Evolutionary conservation across 2,797 vertebrate species (phyloP).

Genomic region (Allobates femoralis): DNA sequence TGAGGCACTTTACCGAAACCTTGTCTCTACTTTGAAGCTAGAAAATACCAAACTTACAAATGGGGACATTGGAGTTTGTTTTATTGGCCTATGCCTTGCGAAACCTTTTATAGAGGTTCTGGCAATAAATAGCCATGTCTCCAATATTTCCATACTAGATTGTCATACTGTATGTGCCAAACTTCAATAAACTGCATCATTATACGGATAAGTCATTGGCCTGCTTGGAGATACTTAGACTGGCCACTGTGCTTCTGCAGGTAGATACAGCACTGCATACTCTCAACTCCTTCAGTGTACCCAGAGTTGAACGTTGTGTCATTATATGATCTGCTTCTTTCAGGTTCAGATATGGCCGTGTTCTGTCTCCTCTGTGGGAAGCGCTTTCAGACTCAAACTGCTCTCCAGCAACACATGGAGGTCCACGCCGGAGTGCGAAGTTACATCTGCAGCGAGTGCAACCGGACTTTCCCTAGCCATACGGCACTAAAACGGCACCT

Average conservation of each 20-base stretch:
- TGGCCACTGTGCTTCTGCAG: neutral
- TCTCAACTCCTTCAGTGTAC: neutral
- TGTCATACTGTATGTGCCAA: neutral
- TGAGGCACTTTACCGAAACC: too few species aligned
- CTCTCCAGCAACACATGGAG: slow-evolving; percentile 99
- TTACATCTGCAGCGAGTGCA: slow-evolving; percentile 98
- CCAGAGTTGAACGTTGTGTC: neutral
- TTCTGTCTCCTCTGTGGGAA: slow-evolving; percentile 99
- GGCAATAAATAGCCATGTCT: neutral
- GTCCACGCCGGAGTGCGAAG: slow-evolving; percentile 96
- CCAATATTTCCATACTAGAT: neutral
- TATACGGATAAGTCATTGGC: too few species aligned
- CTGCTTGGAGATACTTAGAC: neutral
- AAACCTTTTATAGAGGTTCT: neutral
- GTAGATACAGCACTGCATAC: neutral
- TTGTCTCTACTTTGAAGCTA: too few species aligned
- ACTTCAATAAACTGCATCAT: neutral
- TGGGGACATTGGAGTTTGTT: neutral
- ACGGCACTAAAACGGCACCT: slow-evolving; percentile 97
- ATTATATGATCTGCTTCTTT: neutral
- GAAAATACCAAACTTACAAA: neutral
- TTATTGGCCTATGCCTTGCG: neutral
- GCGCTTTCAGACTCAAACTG: slow-evolving; percentile 98
- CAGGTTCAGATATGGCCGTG: slow-evolving; percentile 98
- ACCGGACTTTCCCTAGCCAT: slow-evolving; percentile 98